Evolutionary conservation across 2,888 invertebrate genomes (phyloP).

Genomic region (Cordilura impudica): DNA sequence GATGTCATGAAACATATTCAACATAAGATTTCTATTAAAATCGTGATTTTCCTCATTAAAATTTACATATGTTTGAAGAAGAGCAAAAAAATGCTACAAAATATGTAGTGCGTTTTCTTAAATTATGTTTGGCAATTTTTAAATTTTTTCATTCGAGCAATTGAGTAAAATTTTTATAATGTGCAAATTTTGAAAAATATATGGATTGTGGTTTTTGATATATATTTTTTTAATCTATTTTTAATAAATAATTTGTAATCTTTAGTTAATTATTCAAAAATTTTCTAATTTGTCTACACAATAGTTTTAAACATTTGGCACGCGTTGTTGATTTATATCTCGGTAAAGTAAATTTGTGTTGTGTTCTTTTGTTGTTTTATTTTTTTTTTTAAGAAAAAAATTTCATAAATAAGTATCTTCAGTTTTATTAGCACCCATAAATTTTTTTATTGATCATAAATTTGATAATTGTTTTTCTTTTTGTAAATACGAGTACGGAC

Average conservation of each 20-base stretch:
- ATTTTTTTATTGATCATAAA: not conserved
- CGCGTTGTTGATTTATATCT: constrained; percentile 57
- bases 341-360: not conserved
- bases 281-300: constrained; percentile 29
- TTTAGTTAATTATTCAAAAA: constrained; percentile 40
- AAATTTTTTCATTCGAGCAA: constrained; percentile 9
- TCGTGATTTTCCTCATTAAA: not conserved
- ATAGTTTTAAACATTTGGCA: constrained; percentile 46
- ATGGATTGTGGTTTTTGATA: not conserved
- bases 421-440: not conserved
- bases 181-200: too few species aligned
- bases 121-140: constrained; percentile 36
- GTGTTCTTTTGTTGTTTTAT: not conserved
- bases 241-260: constrained; percentile 43
- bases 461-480: not conserved
- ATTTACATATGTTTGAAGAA: not conserved
- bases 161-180: not conserved
- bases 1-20: not conserved
- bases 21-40: not conserved
- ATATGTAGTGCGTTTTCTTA: not conserved
- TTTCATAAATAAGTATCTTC: not conserved
- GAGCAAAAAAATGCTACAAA: not conserved
- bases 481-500: not conserved
- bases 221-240: constrained; percentile 13
- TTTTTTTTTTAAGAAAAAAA: not conserved